Percentiles rank a stretch among this genome's conserved stretches.
Conservation (phyloP, 2,113 vertebrate genomes). For the Seriola rivoliana region DNA sequence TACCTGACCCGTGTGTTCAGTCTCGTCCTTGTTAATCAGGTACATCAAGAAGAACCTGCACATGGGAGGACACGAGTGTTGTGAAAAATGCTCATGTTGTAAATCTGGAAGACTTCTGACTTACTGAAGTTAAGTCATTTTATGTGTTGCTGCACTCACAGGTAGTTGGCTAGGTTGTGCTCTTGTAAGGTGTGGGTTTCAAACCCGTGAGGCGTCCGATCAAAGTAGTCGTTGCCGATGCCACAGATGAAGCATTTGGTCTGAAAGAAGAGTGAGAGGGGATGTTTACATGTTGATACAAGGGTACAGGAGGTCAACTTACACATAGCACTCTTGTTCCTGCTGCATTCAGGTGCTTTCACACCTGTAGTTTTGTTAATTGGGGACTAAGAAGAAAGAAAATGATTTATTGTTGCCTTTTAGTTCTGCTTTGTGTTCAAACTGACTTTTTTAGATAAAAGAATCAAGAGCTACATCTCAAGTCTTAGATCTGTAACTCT, state of each 20-base stretch:
- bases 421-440: too few relatives aligned
- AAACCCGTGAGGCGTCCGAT: slow-evolving; percentile 97
- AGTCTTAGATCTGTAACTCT: too few relatives aligned
- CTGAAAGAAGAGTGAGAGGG: slow-evolving; percentile 73
- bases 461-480: too few relatives aligned
- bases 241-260: slow-evolving; percentile 99
- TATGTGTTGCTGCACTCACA: slow-evolving; percentile 88
- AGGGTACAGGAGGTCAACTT: not conserved
- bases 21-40: slow-evolving; percentile 99
- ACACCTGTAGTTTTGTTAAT: not conserved
- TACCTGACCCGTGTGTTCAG: slow-evolving; percentile 98
- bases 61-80: not conserved
- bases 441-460: too few relatives aligned
- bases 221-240: slow-evolving; percentile 99
- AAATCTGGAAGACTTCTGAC: not conserved
- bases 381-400: not conserved
- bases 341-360: not conserved
- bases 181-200: slow-evolving; percentile 99
- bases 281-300: not conserved
- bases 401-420: too few relatives aligned
- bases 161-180: slow-evolving; percentile 98
- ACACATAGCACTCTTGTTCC: not conserved
- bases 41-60: slow-evolving; percentile 99
- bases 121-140: not conserved
- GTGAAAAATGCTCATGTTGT: not conserved